Base-by-base conservation (phyloP, 2,888 invertebrate genomes). In the Sisyra terminalis region DNA sequence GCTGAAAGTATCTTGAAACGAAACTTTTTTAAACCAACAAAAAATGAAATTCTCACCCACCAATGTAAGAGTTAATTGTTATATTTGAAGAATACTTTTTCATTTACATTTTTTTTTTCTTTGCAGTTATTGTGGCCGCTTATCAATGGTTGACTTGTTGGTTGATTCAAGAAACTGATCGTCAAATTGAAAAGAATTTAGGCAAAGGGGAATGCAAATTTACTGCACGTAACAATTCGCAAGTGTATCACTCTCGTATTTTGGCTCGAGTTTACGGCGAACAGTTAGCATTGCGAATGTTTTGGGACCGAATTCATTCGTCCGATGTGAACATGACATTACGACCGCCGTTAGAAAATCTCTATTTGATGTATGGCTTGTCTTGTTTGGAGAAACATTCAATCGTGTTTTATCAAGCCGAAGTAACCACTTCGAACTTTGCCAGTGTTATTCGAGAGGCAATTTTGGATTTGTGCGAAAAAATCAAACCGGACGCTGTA, bases 61-160 rank as follows among this genome's bases (percentile, higher is more conserved):
- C 51, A 59, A 37, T 63, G 65, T 66, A 53, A 60, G 61, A 57
- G 29, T n/a, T n/a, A n/a, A n/a, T n/a, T n/a, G n/a, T n/a, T n/a
- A n/a, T n/a, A n/a, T n/a, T n/a, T n/a, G n/a, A n/a, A n/a, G n/a
- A 46, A 16, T 45, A 24, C 31, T 34, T 37, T 40, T 38, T 17
- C 40, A 30, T 18, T 17, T 43, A 34, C 32, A 10, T 10, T 34
- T 31, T 31, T 7, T 16, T 38, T 16, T 40, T 46, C 13, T 31
- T 10, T 72, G 17, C 65, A 85, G 84, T 81, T 58, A 70, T 82
- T 46, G 65, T 70, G 29, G 66, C 70, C 36, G 73, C 78, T 17
- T 90, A 85, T 61, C 75, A 83, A 58, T 93, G 90, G 89, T 66
- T 93, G 15, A 68, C 90, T 37, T 79, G 82, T 50, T 82, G 82